Conservation (phyloP, 2,113 vertebrate species). For the Sterna hirundo region DNA sequence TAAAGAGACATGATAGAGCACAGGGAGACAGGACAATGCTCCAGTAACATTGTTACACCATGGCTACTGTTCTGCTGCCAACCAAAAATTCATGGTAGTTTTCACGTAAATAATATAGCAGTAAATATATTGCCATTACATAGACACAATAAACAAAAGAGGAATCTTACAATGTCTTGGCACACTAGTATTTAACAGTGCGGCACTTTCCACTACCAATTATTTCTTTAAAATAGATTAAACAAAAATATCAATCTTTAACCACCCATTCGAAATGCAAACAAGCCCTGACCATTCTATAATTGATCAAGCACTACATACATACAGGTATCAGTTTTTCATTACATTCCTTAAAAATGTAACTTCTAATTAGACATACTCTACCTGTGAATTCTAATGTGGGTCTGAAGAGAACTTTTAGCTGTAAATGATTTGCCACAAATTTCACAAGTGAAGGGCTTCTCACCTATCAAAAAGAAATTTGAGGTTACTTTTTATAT, state of each 20-base stretch:
- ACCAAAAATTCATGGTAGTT: neutral
- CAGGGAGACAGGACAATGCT: neutral
- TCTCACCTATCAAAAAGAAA: slow-evolving; percentile 84
- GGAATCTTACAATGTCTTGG: neutral
- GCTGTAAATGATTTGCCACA: slow-evolving; percentile 97
- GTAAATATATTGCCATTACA: neutral
- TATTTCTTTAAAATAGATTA: neutral
- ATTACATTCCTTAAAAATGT: neutral
- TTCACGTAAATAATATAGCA: neutral
- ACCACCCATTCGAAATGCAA: neutral
- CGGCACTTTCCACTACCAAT: neutral
- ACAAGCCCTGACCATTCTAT: neutral
- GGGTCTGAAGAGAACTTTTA: slow-evolving; percentile 96
- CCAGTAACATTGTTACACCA: neutral
- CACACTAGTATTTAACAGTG: neutral
- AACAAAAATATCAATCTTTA: neutral
- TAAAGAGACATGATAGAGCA: neutral
- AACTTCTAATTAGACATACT: neutral
- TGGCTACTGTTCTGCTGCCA: neutral
- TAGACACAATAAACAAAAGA: neutral
- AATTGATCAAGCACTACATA: neutral
- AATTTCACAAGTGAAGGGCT: slow-evolving; percentile 97
- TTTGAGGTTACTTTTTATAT: neutral
- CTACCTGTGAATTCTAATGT: slow-evolving; percentile 96
- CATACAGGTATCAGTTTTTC: neutral